Conservation (phyloP, 2,888 invertebrate genomes). For the Sclerodermus sp. region DNA sequence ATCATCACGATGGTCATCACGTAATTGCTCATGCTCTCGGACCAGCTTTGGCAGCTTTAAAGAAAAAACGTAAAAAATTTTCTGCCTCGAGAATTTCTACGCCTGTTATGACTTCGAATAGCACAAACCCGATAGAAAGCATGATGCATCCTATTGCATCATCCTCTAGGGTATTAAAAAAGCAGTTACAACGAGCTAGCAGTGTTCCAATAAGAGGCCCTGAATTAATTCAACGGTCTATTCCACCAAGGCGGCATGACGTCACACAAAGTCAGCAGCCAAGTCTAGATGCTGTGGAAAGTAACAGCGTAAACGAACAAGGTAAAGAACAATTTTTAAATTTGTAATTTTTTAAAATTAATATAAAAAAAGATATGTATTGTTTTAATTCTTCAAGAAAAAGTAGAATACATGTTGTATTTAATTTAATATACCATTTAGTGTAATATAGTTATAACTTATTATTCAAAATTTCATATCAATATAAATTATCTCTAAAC, state of each 20-base stretch:
- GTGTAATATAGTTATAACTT: too few relatives aligned
- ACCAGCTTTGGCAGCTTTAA: slow-evolving; percentile 71
- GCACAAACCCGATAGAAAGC: slow-evolving; percentile 41
- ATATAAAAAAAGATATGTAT: too few relatives aligned
- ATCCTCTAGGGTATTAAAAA: slow-evolving; percentile 33
- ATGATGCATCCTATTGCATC: slow-evolving; percentile 29
- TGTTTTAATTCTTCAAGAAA: too few relatives aligned
- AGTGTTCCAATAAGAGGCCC: slow-evolving; percentile 68
- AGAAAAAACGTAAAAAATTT: slow-evolving; percentile 81
- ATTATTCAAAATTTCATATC: too few relatives aligned
- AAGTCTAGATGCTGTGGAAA: slow-evolving; percentile 46
- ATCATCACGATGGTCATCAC: slow-evolving; percentile 44
- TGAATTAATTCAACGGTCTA: slow-evolving; percentile 51
- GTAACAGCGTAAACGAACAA: slow-evolving; percentile 22
- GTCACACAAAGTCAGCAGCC: slow-evolving; percentile 67
- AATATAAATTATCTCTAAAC: too few relatives aligned
- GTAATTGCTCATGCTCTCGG: slow-evolving; percentile 41
- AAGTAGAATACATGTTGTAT: too few relatives aligned
- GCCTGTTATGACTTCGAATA: slow-evolving; percentile 59
- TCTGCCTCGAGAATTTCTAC: slow-evolving; percentile 75
- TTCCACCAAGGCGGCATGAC: slow-evolving; percentile 61
- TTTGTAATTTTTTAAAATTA: too few relatives aligned
- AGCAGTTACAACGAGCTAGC: slow-evolving; percentile 69
- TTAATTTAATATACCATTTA: too few relatives aligned
- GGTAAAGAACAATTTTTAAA: too few relatives aligned